Percentiles rank a stretch among this genome's conserved stretches.
Conservation (phyloP, 2,888 invertebrate species). For the Lithophane ornitopus region DNA sequence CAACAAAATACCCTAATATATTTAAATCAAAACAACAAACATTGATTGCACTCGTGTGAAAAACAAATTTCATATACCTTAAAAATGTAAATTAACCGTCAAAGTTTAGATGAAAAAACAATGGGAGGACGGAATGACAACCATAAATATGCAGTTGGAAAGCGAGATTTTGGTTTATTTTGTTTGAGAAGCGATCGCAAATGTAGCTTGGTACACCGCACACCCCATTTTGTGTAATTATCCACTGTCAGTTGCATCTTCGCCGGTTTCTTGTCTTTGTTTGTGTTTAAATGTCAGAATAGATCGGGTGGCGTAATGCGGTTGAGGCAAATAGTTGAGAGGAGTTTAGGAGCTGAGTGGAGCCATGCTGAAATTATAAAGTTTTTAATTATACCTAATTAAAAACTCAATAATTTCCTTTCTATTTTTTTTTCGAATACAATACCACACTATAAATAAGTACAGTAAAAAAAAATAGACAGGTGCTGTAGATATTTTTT, state of each 20-base stretch:
- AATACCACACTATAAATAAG: too few relatives aligned
- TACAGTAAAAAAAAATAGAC: too few relatives aligned
- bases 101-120: constrained; percentile 69
- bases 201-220: constrained; percentile 40
- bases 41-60: constrained; percentile 50
- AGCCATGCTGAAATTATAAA: neutral
- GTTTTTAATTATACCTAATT: neutral
- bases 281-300: constrained; percentile 32
- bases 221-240: constrained; percentile 56
- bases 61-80: constrained; percentile 54
- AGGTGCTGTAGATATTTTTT: too few relatives aligned
- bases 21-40: constrained; percentile 38
- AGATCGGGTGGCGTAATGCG: constrained; percentile 14
- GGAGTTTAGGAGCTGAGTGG: neutral
- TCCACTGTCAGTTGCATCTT: constrained; percentile 58
- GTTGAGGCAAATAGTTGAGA: neutral
- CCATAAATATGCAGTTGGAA: constrained; percentile 53
- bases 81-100: constrained; percentile 67
- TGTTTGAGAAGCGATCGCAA: constrained; percentile 43
- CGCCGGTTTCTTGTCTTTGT: constrained; percentile 30
- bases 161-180: constrained; percentile 4
- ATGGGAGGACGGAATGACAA: constrained; percentile 40
- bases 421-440: neutral
- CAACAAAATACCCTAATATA: constrained; percentile 12
- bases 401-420: neutral